These are phyloP conservation scores for Stomatorhinus ivindoensis DNA, from an alignment of 2,113 vertebrate genomes.

Conservation along the genomic window DNA sequence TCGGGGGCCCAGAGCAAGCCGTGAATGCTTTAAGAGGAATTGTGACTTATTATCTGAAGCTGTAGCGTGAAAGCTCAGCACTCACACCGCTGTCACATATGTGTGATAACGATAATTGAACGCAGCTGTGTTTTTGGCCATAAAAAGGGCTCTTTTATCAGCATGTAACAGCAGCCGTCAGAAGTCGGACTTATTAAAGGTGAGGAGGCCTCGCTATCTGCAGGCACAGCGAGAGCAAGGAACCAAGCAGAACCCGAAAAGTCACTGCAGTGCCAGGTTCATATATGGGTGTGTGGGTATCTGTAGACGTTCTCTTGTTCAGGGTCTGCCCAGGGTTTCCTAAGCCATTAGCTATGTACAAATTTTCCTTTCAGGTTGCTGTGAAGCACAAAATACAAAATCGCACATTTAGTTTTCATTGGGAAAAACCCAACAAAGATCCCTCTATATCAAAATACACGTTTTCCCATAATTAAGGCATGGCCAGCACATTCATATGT, in stretches of 20 bases:
- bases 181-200: conserved; percentile 9
- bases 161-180: conserved; percentile 13
- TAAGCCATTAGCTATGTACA: neutral
- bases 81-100: neutral
- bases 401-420: neutral
- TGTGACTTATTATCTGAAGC: conserved; percentile 2
- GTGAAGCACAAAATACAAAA: neutral
- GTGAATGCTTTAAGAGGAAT: neutral
- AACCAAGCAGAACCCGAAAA: neutral
- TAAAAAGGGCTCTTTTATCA: conserved; percentile 17
- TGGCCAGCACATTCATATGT: neutral
- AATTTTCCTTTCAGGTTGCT: neutral
- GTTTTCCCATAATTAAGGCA: neutral
- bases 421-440: neutral
- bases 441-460: neutral
- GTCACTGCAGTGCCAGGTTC: neutral
- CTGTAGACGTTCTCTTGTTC: neutral
- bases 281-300: neutral
- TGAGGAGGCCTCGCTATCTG: neutral
- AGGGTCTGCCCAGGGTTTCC: neutral
- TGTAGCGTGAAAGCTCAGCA: neutral
- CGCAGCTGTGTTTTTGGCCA: conserved; percentile 7
- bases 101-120: conserved; percentile 13
- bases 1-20: neutral
- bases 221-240: neutral